Evolutionary conservation across 2,797 vertebrate genomes (phyloP), one percentile per base, ranked within the genome.

Genomic region (Mormyrops boulengeri): DNA sequence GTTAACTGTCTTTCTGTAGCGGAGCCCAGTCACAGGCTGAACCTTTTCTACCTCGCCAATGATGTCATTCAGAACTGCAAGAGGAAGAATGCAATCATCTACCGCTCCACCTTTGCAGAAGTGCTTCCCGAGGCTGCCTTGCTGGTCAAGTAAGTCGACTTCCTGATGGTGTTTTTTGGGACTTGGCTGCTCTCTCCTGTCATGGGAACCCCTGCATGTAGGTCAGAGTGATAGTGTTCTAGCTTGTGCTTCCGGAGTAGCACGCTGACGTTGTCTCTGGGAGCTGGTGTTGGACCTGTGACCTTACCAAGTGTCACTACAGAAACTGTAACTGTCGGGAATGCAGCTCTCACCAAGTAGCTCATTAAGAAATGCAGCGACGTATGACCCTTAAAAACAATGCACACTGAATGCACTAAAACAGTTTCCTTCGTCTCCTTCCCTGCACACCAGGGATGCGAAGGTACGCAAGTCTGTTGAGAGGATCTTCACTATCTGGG

Each of bases 31-130:
- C 99, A 99, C 91, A 96, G 98, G 17, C 94, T 99, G 94, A 99
- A 99, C 94, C 97, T 99, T 53, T 99, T 99, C 93, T 99, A 98
- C 93, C 92, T 99, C 91, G 98, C 99, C 92, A 99, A 99, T 0
- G 99, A 99, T 47, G 98, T 99, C 91, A 99, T 99, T 90, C 99
- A 99, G 94, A 99, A 99, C 95, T 99, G 98, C 96, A 99, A 99
- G 91, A 96, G 99, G 89, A 99, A 97, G 93, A 99, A 99, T 0
- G 98, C 99, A 0, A 97, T 99, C 0, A 95, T 97, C 50, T 99
- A 97, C 90, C 97, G 99, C 0, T 94, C 97, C 3, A 92, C 97
- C 0, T 99, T 99, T 12, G 97, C 97, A 0, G 98, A 99, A 0
- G 97, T 97, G 88, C 97, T 99, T 2, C 97, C 98, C 0, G 97